Evolutionary conservation across 2,888 invertebrate species (phyloP).

Genomic region (Mesochorus sp.): DNA sequence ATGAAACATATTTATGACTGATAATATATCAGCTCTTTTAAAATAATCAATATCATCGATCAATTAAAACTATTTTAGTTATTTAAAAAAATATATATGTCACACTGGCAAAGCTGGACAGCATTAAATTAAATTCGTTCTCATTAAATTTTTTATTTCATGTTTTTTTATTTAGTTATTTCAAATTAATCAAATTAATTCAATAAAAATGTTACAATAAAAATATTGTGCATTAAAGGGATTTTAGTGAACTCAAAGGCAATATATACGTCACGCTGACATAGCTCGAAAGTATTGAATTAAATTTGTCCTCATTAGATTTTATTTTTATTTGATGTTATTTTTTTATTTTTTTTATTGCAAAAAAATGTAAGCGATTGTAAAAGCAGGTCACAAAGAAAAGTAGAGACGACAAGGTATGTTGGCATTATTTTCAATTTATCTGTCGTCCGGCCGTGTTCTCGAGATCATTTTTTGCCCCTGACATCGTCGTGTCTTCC

Average conservation of each 20-base stretch:
- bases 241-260: too few species aligned
- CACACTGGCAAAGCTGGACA: too few species aligned
- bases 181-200: neutral
- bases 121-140: neutral
- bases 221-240: neutral
- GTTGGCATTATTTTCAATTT: slow-evolving; percentile 70
- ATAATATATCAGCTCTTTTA: too few species aligned
- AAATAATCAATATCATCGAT: too few species aligned
- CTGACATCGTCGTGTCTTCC: slow-evolving; percentile 54
- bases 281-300: too few species aligned
- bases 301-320: neutral
- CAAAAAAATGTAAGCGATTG: neutral
- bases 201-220: neutral
- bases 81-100: too few species aligned
- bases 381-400: slow-evolving; percentile 24
- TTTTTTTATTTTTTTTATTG: neutral
- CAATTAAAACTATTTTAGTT: too few species aligned
- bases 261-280: too few species aligned
- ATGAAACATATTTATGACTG: neutral
- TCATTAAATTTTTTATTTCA: neutral
- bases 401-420: slow-evolving; percentile 4
- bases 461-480: slow-evolving; percentile 42
- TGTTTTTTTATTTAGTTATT: neutral
- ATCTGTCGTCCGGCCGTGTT: slow-evolving; percentile 59
- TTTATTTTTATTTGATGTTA: neutral